These are phyloP conservation scores for Eutolmus rufibarbis DNA, from an alignment of 2,888 invertebrate species.

Conservation along the genomic window DNA sequence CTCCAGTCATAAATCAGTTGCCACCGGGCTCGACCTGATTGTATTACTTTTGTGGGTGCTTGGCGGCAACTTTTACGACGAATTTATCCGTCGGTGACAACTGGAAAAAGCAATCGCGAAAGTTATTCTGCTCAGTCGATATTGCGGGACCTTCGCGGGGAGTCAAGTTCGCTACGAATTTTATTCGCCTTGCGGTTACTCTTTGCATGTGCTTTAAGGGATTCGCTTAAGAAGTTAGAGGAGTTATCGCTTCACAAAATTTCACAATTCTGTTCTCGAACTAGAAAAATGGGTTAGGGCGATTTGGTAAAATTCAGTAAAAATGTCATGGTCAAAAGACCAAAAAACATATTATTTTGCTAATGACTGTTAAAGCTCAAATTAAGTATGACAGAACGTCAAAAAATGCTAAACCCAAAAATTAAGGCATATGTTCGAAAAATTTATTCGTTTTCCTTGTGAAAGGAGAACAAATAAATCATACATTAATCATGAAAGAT, in stretches of 20 bases:
- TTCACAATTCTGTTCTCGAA: not conserved
- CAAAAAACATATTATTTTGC: no score
- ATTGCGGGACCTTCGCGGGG: not conserved
- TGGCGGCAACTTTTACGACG: conserved; percentile 1
- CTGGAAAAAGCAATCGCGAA: not conserved
- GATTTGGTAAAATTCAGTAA: no score
- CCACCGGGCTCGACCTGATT: conserved; percentile 20
- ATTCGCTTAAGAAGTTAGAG: not conserved
- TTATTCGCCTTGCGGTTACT: not conserved
- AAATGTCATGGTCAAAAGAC: no score
- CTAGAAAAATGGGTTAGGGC: no score
- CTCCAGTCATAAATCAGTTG: conserved; percentile 27
- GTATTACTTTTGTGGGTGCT: not conserved
- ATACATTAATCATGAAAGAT: no score
- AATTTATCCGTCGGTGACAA: conserved; percentile 8
- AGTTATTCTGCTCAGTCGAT: not conserved
- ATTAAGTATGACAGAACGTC: not conserved
- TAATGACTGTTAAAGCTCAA: not conserved
- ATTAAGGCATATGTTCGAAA: not conserved
- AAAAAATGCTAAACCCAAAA: not conserved
- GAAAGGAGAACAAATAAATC: no score
- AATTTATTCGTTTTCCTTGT: no score
- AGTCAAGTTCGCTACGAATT: not conserved
- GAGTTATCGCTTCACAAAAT: not conserved
- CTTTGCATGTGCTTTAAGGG: not conserved